These are phyloP conservation scores for Malacoraja senta DNA, from an alignment of 2,797 vertebrate species.

Conservation along the genomic window DNA sequence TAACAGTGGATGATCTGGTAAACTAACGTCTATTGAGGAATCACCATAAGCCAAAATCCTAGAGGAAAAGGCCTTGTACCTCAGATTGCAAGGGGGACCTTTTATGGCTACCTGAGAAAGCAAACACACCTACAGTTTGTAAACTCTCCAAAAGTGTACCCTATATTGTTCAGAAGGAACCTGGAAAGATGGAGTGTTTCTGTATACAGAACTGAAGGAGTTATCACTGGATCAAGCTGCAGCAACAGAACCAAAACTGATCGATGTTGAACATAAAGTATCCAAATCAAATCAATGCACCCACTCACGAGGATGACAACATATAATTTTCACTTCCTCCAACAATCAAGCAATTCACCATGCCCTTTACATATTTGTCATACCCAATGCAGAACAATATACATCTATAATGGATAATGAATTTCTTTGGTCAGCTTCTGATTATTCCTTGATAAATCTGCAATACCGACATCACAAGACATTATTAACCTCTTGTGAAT, in stretches of 20 bases:
- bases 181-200: not conserved
- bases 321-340: not conserved
- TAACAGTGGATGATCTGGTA: not conserved
- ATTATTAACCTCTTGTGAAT: slow-evolving; percentile 36
- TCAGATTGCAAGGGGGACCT: not conserved
- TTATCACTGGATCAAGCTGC: not conserved
- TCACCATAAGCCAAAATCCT: not conserved
- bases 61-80: not conserved
- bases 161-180: too few relatives aligned
- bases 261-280: not conserved
- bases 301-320: not conserved
- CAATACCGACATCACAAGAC: slow-evolving; percentile 16
- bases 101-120: not conserved
- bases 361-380: not conserved
- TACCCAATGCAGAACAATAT: not conserved
- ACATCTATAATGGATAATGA: slow-evolving; percentile 3
- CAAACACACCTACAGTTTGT: not conserved
- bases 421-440: slow-evolving; percentile 8
- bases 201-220: not conserved
- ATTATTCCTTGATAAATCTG: slow-evolving; percentile 29
- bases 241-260: not conserved
- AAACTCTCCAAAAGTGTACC: not conserved
- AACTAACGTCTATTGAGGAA: not conserved
- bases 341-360: not conserved
- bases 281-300: not conserved